A percentile compares a stretch with the other conserved stretches of the same genome.
These are phyloP conservation scores for Myotis davidii DNA, from an alignment of 2,113 vertebrate genomes.

Conservation along the genomic window DNA sequence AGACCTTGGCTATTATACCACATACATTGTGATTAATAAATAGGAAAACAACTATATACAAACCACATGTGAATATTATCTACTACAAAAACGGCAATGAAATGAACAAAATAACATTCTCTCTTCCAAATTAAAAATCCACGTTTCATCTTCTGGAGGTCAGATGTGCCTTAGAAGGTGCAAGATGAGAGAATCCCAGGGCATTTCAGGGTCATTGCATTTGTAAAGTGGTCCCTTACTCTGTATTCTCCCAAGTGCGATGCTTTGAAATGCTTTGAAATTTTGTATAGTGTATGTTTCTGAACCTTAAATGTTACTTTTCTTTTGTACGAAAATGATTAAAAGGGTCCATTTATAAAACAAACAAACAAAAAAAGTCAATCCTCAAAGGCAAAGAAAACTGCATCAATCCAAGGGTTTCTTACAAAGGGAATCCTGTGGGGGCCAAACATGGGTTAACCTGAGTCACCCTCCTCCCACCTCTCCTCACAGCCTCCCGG, in stretches of 20 bases:
- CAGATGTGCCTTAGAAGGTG: not conserved
- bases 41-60: not conserved
- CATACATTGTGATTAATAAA: conserved; percentile 38
- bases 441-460: conserved; percentile 81
- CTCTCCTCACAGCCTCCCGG: conserved; percentile 54
- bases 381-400: not conserved
- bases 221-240: not conserved
- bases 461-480: conserved; percentile 69
- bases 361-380: not conserved
- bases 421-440: not conserved
- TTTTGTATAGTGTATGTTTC: not conserved
- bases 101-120: not conserved
- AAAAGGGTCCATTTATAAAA: not conserved
- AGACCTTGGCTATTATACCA: not conserved
- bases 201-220: not conserved
- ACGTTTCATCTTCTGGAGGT: not conserved
- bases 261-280: not conserved
- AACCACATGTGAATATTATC: not conserved
- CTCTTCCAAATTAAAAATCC: not conserved
- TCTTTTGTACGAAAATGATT: not conserved
- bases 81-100: not conserved
- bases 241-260: not conserved
- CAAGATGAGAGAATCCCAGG: not conserved
- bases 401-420: not conserved
- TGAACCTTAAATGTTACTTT: conserved; percentile 16